Evolutionary conservation across 2,797 vertebrate genomes (phyloP), one percentile per base, ranked within the genome.

Genomic region (Tinamus major): DNA sequence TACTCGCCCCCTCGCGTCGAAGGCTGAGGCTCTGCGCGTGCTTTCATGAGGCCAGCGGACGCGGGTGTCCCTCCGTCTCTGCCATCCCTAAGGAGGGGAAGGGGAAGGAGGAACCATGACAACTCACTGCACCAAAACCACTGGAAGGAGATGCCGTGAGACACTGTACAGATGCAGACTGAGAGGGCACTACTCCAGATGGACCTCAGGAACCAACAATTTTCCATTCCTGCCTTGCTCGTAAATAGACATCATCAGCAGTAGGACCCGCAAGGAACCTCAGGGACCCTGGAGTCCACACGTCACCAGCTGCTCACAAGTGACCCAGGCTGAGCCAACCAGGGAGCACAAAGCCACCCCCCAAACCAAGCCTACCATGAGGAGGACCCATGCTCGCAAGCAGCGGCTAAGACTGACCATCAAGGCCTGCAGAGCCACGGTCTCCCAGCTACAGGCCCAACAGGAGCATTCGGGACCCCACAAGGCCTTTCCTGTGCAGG

Each of bases 31-130:
- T 4, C 53, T 55, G 24, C 62, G 68, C 8, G 61, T 37, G 8
- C 24, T 15, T 58, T 42, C 55, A 3, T 8, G 13, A 19, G 13
- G n/a, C 13, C 62, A 61, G 10, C 23, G 1, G 6, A 10, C 1
- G 0, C 0, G 0, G 33, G 55, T 51, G 2, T 17, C 59, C n/a
- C 80, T 70, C 16, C 16, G 12, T 4, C 24, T 21, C 39, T 23
- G 9, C 55, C 33, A 55, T 58, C 46, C 17, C 58, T 31, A 31
- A 10, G 29, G 29, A 29, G 53, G 29, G 29, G 7, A 55, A 53
- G 51, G 51, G 15, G 15, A 24, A 55, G 17, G 53, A 19, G 53
- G 29, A 31, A 55, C 29, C 29, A 55, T 17, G 10, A 31, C 53
- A 18, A 31, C 24, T 14, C 29, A 6, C 53, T 55, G 53, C 17